Evolutionary conservation across 2,888 invertebrate genomes (phyloP), one percentile per base, ranked within the genome.

Genomic region (Oxycera nigricornis): DNA sequence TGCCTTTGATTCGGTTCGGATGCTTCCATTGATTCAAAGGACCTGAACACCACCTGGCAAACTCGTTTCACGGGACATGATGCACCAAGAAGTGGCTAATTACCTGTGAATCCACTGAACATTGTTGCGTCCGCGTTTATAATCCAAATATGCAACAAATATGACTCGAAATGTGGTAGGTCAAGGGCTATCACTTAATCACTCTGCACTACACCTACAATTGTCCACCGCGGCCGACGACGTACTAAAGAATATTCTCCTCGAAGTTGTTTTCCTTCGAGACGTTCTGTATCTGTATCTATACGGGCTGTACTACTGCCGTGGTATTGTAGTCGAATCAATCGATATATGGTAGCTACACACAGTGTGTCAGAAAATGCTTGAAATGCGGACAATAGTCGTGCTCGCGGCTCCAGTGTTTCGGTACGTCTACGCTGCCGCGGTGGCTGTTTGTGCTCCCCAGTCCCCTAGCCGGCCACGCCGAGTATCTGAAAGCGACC

Each of bases 91-190:
- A n/a, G n/a, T n/a, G n/a, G n/a, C n/a, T n/a, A 68, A 20, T 83
- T 85, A 84, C 84, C 84, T 84, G 85, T 82, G 77, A 84, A 79
- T 78, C 85, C 84, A 81, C 83, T 84, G 81, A 84, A 84, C 84
- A 84, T 84, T 75, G 82, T 82, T 79, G 52, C 68, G 65, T 74
- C 26, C 55, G 17, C 24, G 26, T 39, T 70, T 52, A 35, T 73
- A 74, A 65, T 68, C 73, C 68, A 68, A 73, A 73, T 62, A 50
- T 73, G 65, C 59, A 73, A 24, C n/a, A 28, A 68, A 22, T 62
- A 35, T 50, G 59, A 72, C 39, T 68, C 70, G 61, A 35, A 61
- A 50, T 70, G 52, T 31, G 52, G 52, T 68, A 70, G 70, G 70
- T 70, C 70, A 70, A 70, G 50, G 61, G 62, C 31, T 73, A 70